Evolutionary conservation across 2,797 vertebrate genomes (phyloP).

Genomic region (Ctenosaura bakeri): DNA sequence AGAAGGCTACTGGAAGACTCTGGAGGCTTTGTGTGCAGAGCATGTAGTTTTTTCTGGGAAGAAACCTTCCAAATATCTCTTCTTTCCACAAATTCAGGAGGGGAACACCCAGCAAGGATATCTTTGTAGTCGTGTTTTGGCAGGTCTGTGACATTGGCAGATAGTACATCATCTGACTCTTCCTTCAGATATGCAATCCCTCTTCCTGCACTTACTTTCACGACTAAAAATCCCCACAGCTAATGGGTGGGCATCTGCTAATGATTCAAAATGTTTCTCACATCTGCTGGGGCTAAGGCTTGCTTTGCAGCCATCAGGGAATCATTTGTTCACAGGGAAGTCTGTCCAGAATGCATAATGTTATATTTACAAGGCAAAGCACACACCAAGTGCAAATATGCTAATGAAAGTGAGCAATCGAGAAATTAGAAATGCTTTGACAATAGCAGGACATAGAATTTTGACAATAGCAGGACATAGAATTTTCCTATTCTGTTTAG

Average conservation of each 20-base stretch:
- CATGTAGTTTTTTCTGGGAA: too few relatives aligned
- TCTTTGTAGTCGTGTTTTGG: too few relatives aligned
- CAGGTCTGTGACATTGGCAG: neutral
- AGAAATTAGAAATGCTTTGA: conserved; percentile 2
- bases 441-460: neutral
- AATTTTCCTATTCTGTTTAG: neutral
- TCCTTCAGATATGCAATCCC: too few relatives aligned
- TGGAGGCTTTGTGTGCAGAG: too few relatives aligned
- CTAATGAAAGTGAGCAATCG: conserved; percentile 14
- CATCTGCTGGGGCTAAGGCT: neutral
- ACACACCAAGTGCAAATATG: conserved; percentile 4
- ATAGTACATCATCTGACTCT: neutral
- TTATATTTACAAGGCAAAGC: conserved; percentile 12
- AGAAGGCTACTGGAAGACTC: too few relatives aligned
- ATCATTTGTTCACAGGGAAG: neutral
- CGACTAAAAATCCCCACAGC: neutral
- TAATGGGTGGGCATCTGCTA: neutral
- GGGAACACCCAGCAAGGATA: too few relatives aligned
- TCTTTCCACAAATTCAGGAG: too few relatives aligned
- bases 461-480: neutral
- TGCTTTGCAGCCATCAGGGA: neutral
- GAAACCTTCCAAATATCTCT: too few relatives aligned
- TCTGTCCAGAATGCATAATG: conserved; percentile 13
- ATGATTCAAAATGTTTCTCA: neutral
- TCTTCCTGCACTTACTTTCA: neutral